phyloP scores from a whole-genome alignment of 2,888 invertebrate species.

The Nemotelus nigrinus region DNA sequence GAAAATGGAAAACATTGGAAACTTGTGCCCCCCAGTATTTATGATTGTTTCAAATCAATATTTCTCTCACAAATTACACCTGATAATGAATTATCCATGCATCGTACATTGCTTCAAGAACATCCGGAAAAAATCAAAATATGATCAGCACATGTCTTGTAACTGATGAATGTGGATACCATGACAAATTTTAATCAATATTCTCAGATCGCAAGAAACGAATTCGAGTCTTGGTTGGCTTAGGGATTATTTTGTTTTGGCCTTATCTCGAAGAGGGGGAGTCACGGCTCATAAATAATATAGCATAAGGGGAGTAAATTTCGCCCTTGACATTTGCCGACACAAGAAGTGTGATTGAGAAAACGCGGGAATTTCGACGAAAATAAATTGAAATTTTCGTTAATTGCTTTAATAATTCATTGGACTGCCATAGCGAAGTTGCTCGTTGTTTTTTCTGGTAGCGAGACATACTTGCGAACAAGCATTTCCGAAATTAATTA shows the following conservation, averaged over 20 bases:
- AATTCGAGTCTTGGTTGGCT: neutral
- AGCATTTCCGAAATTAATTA: too few species aligned
- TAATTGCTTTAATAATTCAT: conserved; percentile 35
- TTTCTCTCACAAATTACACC: conserved; percentile 33
- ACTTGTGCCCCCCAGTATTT: neutral
- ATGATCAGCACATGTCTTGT: conserved; percentile 33
- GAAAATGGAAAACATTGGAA: neutral
- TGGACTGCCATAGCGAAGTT: too few species aligned
- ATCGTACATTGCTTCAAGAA: neutral
- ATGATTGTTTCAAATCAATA: neutral
- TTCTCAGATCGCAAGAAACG: neutral
- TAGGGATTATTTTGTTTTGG: neutral
- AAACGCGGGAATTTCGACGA: neutral
- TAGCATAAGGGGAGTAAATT: conserved; percentile 16
- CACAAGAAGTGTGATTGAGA: conserved; percentile 26
- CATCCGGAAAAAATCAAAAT: neutral
- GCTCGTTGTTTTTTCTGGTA: too few species aligned
- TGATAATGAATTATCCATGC: conserved; percentile 37
- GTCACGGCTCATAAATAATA: conserved; percentile 43
- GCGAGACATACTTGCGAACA: too few species aligned
- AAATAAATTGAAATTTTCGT: conserved; percentile 25
- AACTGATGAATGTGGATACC: neutral
- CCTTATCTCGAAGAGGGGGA: neutral
- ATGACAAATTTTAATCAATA: conserved; percentile 40
- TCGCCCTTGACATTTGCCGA: conserved; percentile 34